A percentile compares a stretch with the other conserved stretches of the same genome.
phyloP scores from a whole-genome alignment of 1,140 invertebrate genomes.

The Nylanderia fulva region DNA sequence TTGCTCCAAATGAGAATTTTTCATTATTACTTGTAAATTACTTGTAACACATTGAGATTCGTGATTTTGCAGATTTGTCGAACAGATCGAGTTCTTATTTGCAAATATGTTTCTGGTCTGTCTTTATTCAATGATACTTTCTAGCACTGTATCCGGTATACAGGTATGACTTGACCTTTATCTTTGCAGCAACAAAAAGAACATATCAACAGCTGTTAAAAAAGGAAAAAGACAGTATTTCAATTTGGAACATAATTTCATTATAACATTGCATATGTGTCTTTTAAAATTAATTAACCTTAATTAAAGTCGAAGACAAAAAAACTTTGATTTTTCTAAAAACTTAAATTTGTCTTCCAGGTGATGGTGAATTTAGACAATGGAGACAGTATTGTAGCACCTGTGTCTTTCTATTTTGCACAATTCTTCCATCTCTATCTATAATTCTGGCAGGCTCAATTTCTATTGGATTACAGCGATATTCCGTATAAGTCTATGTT shows the following conservation, averaged over 20 bases:
- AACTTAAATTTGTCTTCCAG: background rate
- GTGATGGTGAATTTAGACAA: constrained; percentile 22
- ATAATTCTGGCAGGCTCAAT: constrained; percentile 60
- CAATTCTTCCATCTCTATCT: constrained; percentile 21
- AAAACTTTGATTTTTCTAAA: background rate
- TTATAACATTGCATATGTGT: background rate
- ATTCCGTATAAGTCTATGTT: constrained; percentile 70
- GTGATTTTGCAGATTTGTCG: constrained; percentile 10
- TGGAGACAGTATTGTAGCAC: background rate
- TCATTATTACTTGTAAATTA: background rate
- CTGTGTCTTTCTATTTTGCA: background rate
- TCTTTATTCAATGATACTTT: background rate
- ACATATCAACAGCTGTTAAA: background rate
- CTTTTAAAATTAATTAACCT: too few species aligned
- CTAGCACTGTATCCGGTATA: constrained; percentile 13
- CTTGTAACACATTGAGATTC: background rate
- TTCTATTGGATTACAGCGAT: constrained; percentile 72
- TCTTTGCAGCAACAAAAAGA: background rate
- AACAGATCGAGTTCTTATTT: constrained; percentile 8
- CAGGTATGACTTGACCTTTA: background rate
- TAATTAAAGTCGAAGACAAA: too few species aligned
- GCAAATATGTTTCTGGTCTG: constrained; percentile 7
- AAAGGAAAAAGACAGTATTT: background rate
- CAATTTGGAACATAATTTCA: background rate
- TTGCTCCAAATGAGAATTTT: background rate